Evolutionary conservation across 23 tunicate genomes (phyloP).

Genomic region (Diplosoma virens): DNA sequence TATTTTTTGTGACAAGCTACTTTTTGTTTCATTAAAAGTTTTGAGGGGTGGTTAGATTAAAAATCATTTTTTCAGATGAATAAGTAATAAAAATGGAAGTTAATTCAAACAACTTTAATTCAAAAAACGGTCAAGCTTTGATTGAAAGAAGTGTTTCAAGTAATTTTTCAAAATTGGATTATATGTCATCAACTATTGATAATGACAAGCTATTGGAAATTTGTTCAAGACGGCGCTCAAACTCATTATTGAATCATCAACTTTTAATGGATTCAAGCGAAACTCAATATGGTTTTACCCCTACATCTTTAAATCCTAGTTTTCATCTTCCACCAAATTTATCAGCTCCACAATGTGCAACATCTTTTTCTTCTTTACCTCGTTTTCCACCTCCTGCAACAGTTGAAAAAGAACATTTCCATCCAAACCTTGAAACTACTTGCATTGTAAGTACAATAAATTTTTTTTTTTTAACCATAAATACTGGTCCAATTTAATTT

Average conservation of each 20-base stretch:
- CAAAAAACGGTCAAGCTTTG: no score
- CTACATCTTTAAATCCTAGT: background rate
- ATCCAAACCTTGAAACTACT: background rate
- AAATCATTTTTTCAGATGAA: no score
- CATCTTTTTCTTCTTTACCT: background rate
- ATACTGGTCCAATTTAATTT: no score
- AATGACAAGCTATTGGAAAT: background rate
- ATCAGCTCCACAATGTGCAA: background rate
- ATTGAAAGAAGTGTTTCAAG: no score
- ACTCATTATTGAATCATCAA: background rate
- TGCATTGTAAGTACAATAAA: conserved; percentile 7
- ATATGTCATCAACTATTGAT: no score
- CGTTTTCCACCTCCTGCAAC: background rate
- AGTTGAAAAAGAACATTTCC: background rate
- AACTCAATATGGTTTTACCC: background rate
- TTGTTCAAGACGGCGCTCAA: background rate
- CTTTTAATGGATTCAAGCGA: background rate
- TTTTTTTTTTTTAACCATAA: no score
- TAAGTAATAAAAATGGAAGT: no score
- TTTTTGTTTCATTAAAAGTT: no score
- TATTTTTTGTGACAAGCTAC: no score
- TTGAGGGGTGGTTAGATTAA: no score
- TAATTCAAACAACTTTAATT: no score
- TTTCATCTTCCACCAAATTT: background rate
- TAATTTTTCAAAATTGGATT: no score